These are phyloP conservation scores for Yasuhikotakia modesta DNA, from an alignment of 2,797 vertebrate genomes.

Conservation along the genomic window DNA sequence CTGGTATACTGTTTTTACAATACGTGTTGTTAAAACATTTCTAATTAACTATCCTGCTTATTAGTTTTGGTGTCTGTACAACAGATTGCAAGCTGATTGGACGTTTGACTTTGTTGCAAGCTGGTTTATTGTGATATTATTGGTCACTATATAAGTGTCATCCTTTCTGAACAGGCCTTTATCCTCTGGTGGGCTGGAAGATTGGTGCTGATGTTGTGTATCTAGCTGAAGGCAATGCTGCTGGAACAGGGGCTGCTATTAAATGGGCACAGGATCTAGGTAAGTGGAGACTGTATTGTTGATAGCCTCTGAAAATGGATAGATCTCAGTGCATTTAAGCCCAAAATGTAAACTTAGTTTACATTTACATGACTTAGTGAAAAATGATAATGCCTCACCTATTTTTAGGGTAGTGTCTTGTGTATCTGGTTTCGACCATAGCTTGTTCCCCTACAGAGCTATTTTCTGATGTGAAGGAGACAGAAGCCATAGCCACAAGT, in stretches of 20 bases:
- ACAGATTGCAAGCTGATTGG: too few species aligned
- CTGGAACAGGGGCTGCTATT: conserved; percentile 87
- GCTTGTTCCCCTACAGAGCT: conserved; percentile 76
- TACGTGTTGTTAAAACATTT: too few species aligned
- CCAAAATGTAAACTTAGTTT: not conserved
- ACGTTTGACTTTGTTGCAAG: not conserved
- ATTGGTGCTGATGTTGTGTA: conserved; percentile 90
- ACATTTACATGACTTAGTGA: not conserved
- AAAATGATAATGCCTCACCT: not conserved
- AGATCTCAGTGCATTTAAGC: not conserved
- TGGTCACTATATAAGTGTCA: not conserved
- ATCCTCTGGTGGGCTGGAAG: conserved; percentile 96
- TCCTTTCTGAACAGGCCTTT: conserved; percentile 79
- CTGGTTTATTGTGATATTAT: not conserved
- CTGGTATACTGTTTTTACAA: conserved; percentile 68
- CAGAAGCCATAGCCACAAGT: conserved; percentile 85
- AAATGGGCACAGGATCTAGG: conserved; percentile 91
- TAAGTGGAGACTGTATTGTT: conserved; percentile 68
- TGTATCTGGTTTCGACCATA: not conserved
- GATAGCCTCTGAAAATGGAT: not conserved
- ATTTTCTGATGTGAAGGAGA: conserved; percentile 85
- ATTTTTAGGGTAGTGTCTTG: not conserved
- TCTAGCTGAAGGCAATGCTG: conserved; percentile 89
- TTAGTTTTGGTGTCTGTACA: too few species aligned
- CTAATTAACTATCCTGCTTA: too few species aligned